A percentile compares a stretch with the other conserved stretches of the same genome.
Conservation (phyloP, 2,797 vertebrate genomes). For the Bradypodion pumilum region DNA sequence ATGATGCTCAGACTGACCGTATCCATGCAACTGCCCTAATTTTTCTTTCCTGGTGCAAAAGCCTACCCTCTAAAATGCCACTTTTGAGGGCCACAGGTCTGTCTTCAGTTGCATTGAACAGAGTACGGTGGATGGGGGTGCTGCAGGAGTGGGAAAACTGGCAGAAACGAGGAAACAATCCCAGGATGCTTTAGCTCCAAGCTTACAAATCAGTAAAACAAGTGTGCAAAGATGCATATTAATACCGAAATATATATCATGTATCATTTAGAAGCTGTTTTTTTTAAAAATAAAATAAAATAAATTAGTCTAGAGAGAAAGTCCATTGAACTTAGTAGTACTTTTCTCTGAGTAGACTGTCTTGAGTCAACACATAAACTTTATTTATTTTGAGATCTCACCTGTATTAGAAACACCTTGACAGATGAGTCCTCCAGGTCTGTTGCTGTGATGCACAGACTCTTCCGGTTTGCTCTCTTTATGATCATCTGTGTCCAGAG, state of each 20-base stretch:
- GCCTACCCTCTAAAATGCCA: too few species aligned
- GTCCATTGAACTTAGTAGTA: background rate
- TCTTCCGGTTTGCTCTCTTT: conserved; percentile 73
- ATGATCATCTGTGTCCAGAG: conserved; percentile 82
- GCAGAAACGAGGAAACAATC: background rate
- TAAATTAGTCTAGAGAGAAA: background rate
- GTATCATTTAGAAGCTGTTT: background rate
- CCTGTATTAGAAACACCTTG: conserved; percentile 83
- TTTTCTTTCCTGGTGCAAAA: too few species aligned
- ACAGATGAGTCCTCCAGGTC: conserved; percentile 75
- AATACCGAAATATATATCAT: background rate
- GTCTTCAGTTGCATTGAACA: background rate
- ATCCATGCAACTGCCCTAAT: background rate
- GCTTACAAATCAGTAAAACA: background rate
- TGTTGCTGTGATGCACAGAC: conserved; percentile 79
- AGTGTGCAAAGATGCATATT: background rate
- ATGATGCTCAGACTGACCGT: background rate
- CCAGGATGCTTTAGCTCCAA: background rate
- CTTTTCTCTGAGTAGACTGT: background rate
- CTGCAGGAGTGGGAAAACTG: background rate
- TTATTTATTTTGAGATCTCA: conserved; percentile 48
- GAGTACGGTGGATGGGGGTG: background rate
- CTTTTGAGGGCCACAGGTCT: background rate
- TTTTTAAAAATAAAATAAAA: background rate
- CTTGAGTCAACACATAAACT: background rate